Conservation (phyloP, 2,888 invertebrate genomes). For the Myopa tessellatipennis region DNA sequence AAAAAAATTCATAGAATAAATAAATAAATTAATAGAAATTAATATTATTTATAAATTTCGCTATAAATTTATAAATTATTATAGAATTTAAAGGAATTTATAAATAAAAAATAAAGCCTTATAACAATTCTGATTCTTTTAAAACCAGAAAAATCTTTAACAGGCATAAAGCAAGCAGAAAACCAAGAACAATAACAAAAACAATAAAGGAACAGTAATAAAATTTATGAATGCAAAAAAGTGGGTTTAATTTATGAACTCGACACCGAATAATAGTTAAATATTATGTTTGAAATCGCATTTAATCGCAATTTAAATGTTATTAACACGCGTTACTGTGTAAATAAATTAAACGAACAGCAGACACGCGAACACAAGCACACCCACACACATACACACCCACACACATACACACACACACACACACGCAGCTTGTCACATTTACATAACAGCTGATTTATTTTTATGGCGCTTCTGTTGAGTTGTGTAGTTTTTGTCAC, state of each 20-base stretch:
- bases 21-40: no score
- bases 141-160: neutral
- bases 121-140: no score
- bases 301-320: conserved; percentile 28
- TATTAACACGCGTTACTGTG: conserved; percentile 27
- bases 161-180: conserved; percentile 23
- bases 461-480: no score
- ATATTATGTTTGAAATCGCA: conserved; percentile 25
- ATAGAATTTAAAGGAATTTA: conserved; percentile 10
- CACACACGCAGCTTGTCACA: neutral
- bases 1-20: no score
- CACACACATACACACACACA: neutral
- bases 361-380: conserved; percentile 4
- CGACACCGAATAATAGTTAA: neutral
- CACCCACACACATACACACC: neutral
- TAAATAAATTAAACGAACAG: conserved; percentile 18
- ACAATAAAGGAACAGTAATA: conserved; percentile 28
- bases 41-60: no score
- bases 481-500: no score
- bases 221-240: neutral
- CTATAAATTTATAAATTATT: no score
- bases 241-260: conserved; percentile 16
- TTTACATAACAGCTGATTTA: no score
- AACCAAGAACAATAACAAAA: conserved; percentile 38
- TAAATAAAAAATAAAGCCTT: neutral